Conservation (phyloP, 1,140 invertebrate genomes). For the Pseudomyrmex flavicornis region DNA sequence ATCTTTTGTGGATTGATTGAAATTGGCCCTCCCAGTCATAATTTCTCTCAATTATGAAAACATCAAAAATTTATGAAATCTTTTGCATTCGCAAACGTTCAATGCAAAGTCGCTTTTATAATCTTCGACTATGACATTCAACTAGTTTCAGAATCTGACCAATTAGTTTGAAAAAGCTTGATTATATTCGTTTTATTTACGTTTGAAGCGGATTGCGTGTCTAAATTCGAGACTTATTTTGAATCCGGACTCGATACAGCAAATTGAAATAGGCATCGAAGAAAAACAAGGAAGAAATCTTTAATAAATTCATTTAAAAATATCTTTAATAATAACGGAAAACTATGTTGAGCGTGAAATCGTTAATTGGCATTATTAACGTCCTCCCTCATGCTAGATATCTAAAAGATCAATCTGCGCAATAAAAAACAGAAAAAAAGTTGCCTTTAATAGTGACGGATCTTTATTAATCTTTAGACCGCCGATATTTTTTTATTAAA, state of each 20-base stretch:
- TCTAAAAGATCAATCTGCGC: neutral
- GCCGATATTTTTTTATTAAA: too few relatives aligned
- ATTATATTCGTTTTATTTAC: conserved; percentile 9
- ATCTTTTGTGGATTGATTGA: conserved; percentile 43
- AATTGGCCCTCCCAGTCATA: conserved; percentile 38
- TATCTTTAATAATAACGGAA: neutral
- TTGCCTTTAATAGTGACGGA: conserved; percentile 13
- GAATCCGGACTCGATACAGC: neutral
- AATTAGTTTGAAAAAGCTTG: neutral
- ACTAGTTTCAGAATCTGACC: neutral
- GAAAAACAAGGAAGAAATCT: neutral
- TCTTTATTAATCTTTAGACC: neutral
- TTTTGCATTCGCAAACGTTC: neutral
- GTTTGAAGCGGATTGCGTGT: neutral
- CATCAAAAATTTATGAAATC: conserved; percentile 49
- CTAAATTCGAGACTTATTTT: conserved; percentile 28
- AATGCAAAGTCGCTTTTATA: conserved; percentile 16
- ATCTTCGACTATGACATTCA: conserved; percentile 7
- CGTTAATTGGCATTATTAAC: conserved; percentile 30
- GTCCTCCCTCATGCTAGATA: neutral
- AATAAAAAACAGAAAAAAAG: neutral
- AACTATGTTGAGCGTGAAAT: conserved; percentile 1
- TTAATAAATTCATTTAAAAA: conserved; percentile 9
- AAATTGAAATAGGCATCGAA: neutral
- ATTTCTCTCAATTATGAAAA: conserved; percentile 47